Conservation (phyloP, 2,888 invertebrate species). For the Macaria notata region DNA sequence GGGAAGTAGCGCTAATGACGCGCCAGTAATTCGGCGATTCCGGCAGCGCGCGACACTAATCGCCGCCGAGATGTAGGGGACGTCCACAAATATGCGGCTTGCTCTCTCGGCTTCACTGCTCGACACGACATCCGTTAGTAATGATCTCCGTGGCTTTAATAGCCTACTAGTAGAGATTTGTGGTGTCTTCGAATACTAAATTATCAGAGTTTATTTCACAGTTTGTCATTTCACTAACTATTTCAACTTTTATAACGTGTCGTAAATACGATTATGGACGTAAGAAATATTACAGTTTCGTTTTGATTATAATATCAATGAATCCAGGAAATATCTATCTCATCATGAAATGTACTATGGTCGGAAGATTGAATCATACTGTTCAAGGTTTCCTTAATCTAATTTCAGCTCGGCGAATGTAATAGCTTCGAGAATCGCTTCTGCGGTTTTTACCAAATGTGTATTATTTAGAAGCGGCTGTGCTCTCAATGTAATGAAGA, state of each 20-base stretch:
- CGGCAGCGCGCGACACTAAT: conserved; percentile 63
- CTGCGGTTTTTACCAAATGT: conserved; percentile 35
- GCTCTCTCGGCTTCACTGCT: conserved; percentile 39
- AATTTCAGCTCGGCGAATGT: conserved; percentile 17
- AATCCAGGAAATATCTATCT: conserved; percentile 1
- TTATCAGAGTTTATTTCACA: conserved; percentile 20
- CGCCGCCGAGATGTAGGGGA: conserved; percentile 52
- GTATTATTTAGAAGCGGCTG: conserved; percentile 30
- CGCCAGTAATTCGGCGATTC: conserved; percentile 60
- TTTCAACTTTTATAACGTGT: conserved; percentile 13
- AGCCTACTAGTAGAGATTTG: conserved; percentile 23
- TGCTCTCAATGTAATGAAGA: conserved; percentile 52
- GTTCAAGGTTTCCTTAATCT: conserved; percentile 25
- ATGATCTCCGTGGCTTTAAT: conserved; percentile 29
- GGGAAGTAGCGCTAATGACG: conserved; percentile 71
- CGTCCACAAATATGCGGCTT: conserved; percentile 51
- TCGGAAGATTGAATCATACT: conserved; percentile 1
- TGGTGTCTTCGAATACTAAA: conserved; percentile 18
- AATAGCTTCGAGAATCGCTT: conserved; percentile 9
- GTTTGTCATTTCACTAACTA: conserved; percentile 21
- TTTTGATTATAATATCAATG: background rate
- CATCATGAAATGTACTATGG: conserved; percentile 10
- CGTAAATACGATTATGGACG: conserved; percentile 9
- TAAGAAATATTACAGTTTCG: conserved; percentile 1
- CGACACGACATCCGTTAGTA: conserved; percentile 51